phyloP scores from a whole-genome alignment of 2,888 invertebrate species.

The Agrypnus murinus region DNA sequence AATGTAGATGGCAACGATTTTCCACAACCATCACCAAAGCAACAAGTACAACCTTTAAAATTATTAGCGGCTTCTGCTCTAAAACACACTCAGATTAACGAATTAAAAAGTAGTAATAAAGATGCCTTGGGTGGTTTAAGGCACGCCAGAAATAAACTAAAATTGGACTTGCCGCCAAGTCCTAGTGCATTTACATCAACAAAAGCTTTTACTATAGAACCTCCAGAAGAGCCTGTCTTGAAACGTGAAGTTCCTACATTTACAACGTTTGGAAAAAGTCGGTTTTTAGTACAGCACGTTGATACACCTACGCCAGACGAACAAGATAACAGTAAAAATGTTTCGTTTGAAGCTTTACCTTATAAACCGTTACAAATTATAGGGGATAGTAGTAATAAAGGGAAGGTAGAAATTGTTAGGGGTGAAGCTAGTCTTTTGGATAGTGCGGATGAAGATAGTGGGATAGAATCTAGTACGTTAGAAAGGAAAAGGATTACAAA shows the following conservation, averaged over 20 bases:
- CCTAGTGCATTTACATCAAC: constrained; percentile 70
- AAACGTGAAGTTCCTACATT: constrained; percentile 74
- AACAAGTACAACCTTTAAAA: constrained; percentile 63
- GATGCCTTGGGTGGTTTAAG: constrained; percentile 78
- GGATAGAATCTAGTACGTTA: constrained; percentile 78
- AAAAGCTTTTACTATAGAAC: constrained; percentile 68
- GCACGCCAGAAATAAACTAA: constrained; percentile 82
- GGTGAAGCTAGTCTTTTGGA: constrained; percentile 78
- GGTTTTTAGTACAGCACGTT: constrained; percentile 70
- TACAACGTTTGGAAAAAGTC: constrained; percentile 76
- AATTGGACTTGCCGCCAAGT: constrained; percentile 80
- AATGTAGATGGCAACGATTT: constrained; percentile 56
- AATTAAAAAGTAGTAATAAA: constrained; percentile 52
- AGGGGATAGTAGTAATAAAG: constrained; percentile 53
- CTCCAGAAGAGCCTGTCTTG: constrained; percentile 72
- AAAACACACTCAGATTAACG: constrained; percentile 58
- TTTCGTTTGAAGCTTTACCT: constrained; percentile 70
- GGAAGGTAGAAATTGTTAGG: constrained; percentile 61
- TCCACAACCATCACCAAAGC: constrained; percentile 25
- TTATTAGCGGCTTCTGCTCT: constrained; percentile 64
- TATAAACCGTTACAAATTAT: constrained; percentile 66
- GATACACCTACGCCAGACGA: constrained; percentile 67
- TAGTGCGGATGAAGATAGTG: constrained; percentile 80
- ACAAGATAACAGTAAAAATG: constrained; percentile 62
- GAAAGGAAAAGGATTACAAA: constrained; percentile 68